phyloP scores from a whole-genome alignment of 2,113 vertebrate genomes.

The Spizaetus ornatus region DNA sequence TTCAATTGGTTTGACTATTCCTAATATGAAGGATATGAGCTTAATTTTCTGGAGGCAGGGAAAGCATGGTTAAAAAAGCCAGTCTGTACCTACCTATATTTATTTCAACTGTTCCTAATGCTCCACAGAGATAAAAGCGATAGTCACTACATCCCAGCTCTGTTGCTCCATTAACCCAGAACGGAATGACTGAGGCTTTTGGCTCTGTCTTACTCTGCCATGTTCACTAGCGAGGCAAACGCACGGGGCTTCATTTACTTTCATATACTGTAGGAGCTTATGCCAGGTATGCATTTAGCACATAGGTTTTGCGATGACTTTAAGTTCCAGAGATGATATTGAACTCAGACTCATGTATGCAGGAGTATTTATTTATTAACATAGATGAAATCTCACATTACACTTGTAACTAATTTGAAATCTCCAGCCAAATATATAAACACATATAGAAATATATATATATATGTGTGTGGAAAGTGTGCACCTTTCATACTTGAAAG shows the following conservation, averaged over 20 bases:
- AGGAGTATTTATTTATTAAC: neutral
- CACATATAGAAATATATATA: neutral
- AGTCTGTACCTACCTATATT: neutral
- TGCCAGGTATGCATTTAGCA: neutral
- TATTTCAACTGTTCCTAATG: neutral
- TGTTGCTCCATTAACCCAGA: neutral
- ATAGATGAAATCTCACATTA: neutral
- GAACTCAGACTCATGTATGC: neutral
- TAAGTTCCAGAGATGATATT: neutral
- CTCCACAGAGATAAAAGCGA: neutral
- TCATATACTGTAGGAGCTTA: neutral
- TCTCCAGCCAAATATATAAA: neutral
- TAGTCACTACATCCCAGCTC: neutral
- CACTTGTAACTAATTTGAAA: neutral
- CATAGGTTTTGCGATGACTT: neutral
- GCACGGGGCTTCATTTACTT: neutral
- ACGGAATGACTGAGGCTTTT: neutral
- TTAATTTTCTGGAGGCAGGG: neutral
- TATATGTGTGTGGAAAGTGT: neutral
- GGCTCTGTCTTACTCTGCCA: neutral
- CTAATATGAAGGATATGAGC: neutral
- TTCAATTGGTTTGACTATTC: neutral
- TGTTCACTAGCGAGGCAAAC: neutral
- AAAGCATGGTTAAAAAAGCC: neutral
- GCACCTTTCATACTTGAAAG: neutral